phyloP scores from a whole-genome alignment of 2,797 vertebrate species.

The Hozukius guyotensis region DNA sequence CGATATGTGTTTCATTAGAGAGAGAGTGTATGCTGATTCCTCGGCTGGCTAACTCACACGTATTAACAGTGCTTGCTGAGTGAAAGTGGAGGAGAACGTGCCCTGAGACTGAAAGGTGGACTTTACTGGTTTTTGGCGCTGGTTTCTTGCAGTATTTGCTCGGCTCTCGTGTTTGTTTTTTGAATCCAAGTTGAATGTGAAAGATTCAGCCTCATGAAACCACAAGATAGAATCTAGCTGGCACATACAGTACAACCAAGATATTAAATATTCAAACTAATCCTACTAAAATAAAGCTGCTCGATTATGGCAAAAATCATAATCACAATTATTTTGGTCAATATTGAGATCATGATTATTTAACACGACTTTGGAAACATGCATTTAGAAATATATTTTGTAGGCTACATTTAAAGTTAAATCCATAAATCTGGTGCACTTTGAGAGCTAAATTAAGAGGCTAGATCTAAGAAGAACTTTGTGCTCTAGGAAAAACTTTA shows the following conservation, averaged over 20 bases:
- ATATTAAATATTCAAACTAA: neutral
- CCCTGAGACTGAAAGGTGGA: neutral
- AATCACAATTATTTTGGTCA: too few relatives aligned
- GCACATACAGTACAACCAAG: neutral
- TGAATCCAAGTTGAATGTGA: neutral
- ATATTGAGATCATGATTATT: too few relatives aligned
- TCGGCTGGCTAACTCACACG: neutral
- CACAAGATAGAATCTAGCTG: neutral
- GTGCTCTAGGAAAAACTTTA: too few relatives aligned
- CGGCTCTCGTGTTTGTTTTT: neutral
- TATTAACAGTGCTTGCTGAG: neutral
- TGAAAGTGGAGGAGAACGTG: neutral
- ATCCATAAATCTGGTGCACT: too few relatives aligned
- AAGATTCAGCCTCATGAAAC: neutral
- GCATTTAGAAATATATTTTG: too few relatives aligned
- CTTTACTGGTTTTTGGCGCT: neutral
- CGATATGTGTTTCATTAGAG: conserved; percentile 5
- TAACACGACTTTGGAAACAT: too few relatives aligned
- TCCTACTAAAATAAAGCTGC: too few relatives aligned
- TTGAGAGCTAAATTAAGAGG: too few relatives aligned
- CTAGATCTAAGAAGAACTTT: too few relatives aligned
- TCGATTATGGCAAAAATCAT: too few relatives aligned
- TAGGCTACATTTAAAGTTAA: too few relatives aligned
- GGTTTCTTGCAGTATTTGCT: neutral
- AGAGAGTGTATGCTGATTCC: neutral